Base-by-base conservation (phyloP, 2,888 invertebrate species). In the Achlya flavicornis region DNA sequence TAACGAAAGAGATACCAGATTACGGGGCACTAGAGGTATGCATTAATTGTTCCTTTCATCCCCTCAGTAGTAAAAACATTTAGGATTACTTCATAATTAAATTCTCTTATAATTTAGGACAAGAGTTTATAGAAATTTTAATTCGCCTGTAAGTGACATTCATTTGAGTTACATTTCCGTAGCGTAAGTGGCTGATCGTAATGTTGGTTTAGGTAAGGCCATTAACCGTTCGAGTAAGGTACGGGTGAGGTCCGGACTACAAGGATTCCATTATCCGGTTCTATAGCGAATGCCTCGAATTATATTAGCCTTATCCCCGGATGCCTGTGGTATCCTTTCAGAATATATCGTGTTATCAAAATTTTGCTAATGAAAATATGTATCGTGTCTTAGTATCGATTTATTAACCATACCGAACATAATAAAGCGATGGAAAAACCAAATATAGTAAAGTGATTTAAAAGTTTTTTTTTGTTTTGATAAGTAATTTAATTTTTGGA, bases 71-170 rank as follows among this genome's bases (percentile, higher is more conserved):
- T 65, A 68, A 67, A 72, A 69, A 78, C 78, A 72, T 79, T 74
- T 67, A 71, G 74, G 76, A 81, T 82, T 78, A 19, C 70, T 71
- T 78, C 74, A 74, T 81, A 82, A 85, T 84, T 81, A 84, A 84
- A 78, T 77, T 77, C 68, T 70, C 67, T 75, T 76, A 73, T 80
- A 79, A 83, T 80, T 78, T 78, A 71, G 72, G 62, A 69, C 69
- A 68, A 70, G 66, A 74, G 69, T 69, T 78, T 66, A 41, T 12
- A 64, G 63, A 71, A 63, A 66, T 70, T 73, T 71, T 70, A 71
- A 70, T 73, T 72, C 41, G 16, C 57, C 58, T 60, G 59, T 14
- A 62, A 59, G 61, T 65, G 48, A 53, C 63, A 48, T 67, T 70
- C 61, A 63, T 38, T 38, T 38, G 16, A 38, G 38, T 5, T 35